Evolutionary conservation across 1,140 invertebrate species (phyloP), one percentile per base, ranked within the genome.

Genomic region (Drosophila azteca): DNA sequence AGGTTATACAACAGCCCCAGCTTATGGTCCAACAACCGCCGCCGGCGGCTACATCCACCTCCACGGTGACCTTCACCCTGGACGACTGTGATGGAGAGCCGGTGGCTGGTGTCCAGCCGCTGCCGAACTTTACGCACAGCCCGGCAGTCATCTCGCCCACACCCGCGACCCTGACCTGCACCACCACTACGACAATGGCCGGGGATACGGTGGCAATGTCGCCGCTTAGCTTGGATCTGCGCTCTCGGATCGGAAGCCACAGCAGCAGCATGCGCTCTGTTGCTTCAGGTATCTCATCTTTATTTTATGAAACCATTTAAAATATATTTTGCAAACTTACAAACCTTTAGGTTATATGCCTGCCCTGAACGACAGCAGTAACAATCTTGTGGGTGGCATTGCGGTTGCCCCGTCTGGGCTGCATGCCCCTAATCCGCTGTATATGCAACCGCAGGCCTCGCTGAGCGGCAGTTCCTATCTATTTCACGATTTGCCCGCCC

Each of bases 401-500:
- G 39, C 54, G 7, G 68, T 52, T 26, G 62, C 74, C 29, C 53
- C 60, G 51, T 65, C 45, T 50, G 73, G 74, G 26, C 66, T 85
- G 35, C 79, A 84, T 29, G 48, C 79, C 22, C 77, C 68, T 4
- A 62, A 84, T 81, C 77, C 84, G 51, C 73, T 88, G 15, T 90
- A 90, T 22, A 84, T 90, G 74, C 88, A 90, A 60, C 89, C 89
- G 35, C 77, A 85, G 44, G 61, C 85, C 50, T 85, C 90, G 49
- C 73, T 84, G 43, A 87, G 83, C 59, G 89, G 82, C 60, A 92
- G 92, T 79, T 92, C 92, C 62, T 91, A 88, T 73, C 74, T 91
- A n/a, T 92, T 91, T 79, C 93, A 93, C 20, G 93, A 92, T 60
- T 59, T 77, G 29, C 73, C 60, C 54, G 81, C 74, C 78, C 90